Evolutionary conservation across 2,888 invertebrate genomes (phyloP).

Genomic region (Synergus umbraculus): DNA sequence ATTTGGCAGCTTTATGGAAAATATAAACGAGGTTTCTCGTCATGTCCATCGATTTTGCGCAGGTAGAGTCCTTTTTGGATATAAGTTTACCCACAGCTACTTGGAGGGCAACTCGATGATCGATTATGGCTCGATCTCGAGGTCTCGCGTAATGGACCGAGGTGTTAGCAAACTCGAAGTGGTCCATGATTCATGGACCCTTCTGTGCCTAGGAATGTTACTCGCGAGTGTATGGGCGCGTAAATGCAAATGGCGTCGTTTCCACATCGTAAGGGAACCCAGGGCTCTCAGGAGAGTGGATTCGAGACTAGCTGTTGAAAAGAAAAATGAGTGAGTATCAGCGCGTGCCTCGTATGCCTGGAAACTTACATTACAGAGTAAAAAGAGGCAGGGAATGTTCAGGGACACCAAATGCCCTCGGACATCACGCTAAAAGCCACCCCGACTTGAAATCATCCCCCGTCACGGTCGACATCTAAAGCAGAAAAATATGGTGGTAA

Average conservation of each 20-base stretch:
- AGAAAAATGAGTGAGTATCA: constrained; percentile 12
- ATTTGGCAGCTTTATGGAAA: background rate
- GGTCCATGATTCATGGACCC: constrained; percentile 21
- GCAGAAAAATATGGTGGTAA: constrained; percentile 2
- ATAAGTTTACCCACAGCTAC: constrained; percentile 20
- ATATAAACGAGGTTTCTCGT: background rate
- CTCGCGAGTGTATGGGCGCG: constrained; percentile 8
- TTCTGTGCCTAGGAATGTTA: background rate
- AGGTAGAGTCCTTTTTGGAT: background rate
- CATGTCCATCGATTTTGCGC: constrained; percentile 1
- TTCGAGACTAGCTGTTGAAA: background rate
- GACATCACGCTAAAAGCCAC: background rate
- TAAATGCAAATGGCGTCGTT: constrained; percentile 9
- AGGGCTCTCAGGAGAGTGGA: background rate
- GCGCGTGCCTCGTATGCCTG: background rate
- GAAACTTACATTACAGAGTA: background rate
- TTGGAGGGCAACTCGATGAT: constrained; percentile 16
- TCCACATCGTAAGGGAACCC: background rate
- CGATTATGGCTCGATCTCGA: constrained; percentile 21
- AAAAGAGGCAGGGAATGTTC: background rate
- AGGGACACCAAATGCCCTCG: background rate
- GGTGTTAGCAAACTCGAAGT: background rate
- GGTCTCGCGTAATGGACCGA: constrained; percentile 14
- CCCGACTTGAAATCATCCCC: background rate
- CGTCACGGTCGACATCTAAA: background rate